A percentile compares a stretch with the other conserved stretches of the same genome.
Evolutionary conservation across 2,113 vertebrate species (phyloP).

Genomic region (Zootoca vivipara): DNA sequence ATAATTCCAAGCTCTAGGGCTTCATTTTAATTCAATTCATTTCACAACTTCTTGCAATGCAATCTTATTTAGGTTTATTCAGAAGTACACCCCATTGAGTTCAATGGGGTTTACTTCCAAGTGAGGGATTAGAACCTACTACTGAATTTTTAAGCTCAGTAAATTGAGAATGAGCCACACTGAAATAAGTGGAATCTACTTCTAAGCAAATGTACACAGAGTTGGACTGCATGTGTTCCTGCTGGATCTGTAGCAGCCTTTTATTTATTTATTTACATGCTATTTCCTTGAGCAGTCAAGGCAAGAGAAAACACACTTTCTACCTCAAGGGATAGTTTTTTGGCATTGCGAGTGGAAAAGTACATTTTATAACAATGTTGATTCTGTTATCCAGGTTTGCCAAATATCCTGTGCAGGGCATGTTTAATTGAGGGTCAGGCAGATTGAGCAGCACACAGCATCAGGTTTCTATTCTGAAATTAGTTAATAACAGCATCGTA

Average conservation of each 20-base stretch:
- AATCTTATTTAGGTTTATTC: too few relatives aligned
- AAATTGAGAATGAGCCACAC: neutral
- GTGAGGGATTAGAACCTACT: too few relatives aligned
- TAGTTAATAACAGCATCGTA: neutral
- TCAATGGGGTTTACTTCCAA: too few relatives aligned
- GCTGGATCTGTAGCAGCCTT: neutral
- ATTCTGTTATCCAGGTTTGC: neutral
- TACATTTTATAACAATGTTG: neutral
- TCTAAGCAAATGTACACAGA: neutral
- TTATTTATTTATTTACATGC: neutral
- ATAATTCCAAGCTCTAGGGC: slow-evolving; percentile 34
- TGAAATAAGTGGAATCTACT: neutral
- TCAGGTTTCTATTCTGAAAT: neutral
- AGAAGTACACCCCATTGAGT: too few relatives aligned
- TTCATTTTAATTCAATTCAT: slow-evolving; percentile 1
- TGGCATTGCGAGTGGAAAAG: slow-evolving; percentile 9
- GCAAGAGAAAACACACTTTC: slow-evolving; percentile 6
- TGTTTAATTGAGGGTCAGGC: neutral
- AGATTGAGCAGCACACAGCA: neutral
- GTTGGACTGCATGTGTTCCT: neutral
- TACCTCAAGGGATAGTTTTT: neutral
- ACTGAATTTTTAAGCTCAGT: neutral
- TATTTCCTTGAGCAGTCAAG: neutral
- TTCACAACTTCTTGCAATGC: neutral
- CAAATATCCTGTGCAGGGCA: neutral